phyloP scores from a whole-genome alignment of 1,140 invertebrate genomes.

The Penaeus japonicus region DNA sequence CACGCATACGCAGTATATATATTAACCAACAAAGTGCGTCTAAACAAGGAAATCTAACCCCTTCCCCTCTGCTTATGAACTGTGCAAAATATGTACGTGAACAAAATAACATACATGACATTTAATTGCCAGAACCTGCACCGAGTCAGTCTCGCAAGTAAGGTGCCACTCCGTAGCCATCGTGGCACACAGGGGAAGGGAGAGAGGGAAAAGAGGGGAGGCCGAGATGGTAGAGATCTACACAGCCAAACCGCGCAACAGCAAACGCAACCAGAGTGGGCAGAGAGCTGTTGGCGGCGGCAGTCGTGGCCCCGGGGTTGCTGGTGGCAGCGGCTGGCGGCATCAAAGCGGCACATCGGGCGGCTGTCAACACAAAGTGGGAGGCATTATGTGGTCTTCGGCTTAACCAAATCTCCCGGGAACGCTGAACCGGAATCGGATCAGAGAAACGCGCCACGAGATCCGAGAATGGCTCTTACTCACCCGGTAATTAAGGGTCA shows the following conservation, averaged over 20 bases:
- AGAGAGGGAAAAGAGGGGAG: too few relatives aligned
- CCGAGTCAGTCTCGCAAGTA: too few relatives aligned
- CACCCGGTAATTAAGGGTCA: neutral
- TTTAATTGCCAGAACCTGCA: too few relatives aligned
- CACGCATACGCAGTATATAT: too few relatives aligned
- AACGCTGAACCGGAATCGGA: conserved; percentile 19
- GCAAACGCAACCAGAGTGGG: neutral
- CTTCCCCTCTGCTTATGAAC: too few relatives aligned
- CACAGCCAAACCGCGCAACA: neutral
- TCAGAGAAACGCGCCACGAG: neutral
- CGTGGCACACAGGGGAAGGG: too few relatives aligned
- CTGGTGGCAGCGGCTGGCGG: neutral
- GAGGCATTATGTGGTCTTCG: conserved; percentile 41
- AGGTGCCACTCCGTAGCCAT: too few relatives aligned
- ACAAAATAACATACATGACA: too few relatives aligned
- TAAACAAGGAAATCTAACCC: too few relatives aligned
- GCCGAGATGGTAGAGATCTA: too few relatives aligned
- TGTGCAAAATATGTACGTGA: too few relatives aligned
- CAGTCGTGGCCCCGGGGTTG: neutral
- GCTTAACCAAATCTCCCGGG: conserved; percentile 40
- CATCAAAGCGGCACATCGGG: conserved; percentile 29
- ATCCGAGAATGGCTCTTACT: neutral
- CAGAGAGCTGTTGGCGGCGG: neutral
- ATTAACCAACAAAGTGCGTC: too few relatives aligned
- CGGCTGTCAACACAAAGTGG: conserved; percentile 40